Base-by-base conservation (phyloP, 2,113 vertebrate species). In the Dicrurus megarhynchus region DNA sequence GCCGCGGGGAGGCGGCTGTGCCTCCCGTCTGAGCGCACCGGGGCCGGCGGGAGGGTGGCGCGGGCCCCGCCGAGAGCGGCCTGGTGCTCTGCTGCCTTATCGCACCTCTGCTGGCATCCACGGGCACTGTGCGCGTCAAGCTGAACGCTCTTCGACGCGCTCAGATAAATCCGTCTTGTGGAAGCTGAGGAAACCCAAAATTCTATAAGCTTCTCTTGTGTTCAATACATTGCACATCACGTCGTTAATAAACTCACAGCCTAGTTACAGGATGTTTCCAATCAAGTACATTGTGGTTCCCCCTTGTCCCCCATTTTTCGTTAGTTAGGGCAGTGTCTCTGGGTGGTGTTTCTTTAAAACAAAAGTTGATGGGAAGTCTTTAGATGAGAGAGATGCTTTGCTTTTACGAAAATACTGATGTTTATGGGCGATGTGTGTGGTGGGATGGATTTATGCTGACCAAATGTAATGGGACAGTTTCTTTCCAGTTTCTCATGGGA, bases 291-390 rank as follows among this genome's bases (percentile, higher is more conserved):
- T 21, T 20, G 22, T 41, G n/a, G 8, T 3, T 26, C 23, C 3
- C 6, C 8, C 42, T 7, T 0, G 4, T 0, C 8, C 9, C 1
- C 0, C 1, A 0, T 64, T 77, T 61, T 53, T 11, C 23, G 65
- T 27, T 20, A 20, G 9, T 46, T 42, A 7, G n/a, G 9, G 8
- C 15, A 28, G 9, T 9, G 1, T 39, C 9, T 56, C 35, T 5
- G 19, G 3, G 10, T 52, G 63, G 8, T 44, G 41, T n/a, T 87
- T 30, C 17, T 76, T 64, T 68, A 35, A 24, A 67, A 16, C 19
- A 32, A 9, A 33, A 27, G 30, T n/a, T 27, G 47, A 8, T 42
- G 30, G 16, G 8, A 59, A 14, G 8, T 15, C 5, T 77, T 47
- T 33, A 49, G 27, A 3, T n/a, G 61, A 21, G 19, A 30, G 19